Percentiles rank a stretch among this genome's conserved stretches.
Evolutionary conservation across 1,140 invertebrate genomes (phyloP).

Genomic region (Pomacea maculata): DNA sequence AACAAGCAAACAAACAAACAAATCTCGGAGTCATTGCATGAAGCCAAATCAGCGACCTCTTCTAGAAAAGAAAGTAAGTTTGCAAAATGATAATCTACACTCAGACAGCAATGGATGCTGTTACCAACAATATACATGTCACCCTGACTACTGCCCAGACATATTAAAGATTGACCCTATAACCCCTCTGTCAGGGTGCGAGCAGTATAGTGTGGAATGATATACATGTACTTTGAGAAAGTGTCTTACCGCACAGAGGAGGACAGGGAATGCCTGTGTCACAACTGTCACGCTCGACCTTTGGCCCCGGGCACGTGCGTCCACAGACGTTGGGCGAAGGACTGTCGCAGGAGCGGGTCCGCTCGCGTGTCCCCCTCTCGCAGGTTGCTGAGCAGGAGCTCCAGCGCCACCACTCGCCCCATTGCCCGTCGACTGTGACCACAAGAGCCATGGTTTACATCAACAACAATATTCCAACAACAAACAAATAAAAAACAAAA

Average conservation of each 20-base stretch:
- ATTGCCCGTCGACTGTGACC: conserved; percentile 68
- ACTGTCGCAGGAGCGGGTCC: conserved; percentile 32
- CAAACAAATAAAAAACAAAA: too few relatives aligned
- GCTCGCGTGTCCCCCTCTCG: conserved; percentile 67
- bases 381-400: conserved; percentile 73
- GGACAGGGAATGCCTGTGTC: not conserved
- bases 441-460: not conserved
- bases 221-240: not conserved
- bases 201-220: not conserved
- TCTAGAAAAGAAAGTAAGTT: too few relatives aligned
- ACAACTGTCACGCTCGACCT: conserved; percentile 21
- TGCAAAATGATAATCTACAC: too few relatives aligned
- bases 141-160: too few relatives aligned
- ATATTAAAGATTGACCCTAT: too few relatives aligned
- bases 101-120: too few relatives aligned
- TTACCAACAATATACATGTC: too few relatives aligned
- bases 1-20: not conserved
- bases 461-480: not conserved
- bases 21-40: not conserved
- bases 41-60: too few relatives aligned
- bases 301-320: conserved; percentile 27
- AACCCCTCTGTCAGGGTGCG: too few relatives aligned
- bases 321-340: conserved; percentile 35
- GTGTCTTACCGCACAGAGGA: not conserved
- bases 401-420: conserved; percentile 74